phyloP scores from a whole-genome alignment of 2,888 invertebrate genomes.

The Entomobrya proxima region DNA sequence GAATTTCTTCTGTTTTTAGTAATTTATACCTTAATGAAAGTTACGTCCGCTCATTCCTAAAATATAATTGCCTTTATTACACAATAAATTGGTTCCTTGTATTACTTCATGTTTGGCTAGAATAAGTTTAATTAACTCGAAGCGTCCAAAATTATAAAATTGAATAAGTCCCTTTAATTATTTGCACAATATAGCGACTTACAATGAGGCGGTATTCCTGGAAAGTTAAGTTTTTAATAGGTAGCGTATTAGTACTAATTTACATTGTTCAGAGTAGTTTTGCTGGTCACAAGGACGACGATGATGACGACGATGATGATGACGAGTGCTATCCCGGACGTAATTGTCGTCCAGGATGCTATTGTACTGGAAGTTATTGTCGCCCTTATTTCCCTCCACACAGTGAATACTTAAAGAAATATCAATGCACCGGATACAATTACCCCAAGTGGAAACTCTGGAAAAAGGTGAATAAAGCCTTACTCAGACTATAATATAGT shows the following conservation, averaged over 20 bases:
- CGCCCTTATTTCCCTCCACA: slow-evolving; percentile 34
- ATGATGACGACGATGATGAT: slow-evolving; percentile 33
- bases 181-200: not conserved
- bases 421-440: slow-evolving; percentile 10
- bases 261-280: not conserved
- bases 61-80: no score
- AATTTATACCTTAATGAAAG: no score
- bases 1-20: no score
- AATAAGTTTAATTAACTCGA: no score
- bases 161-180: no score
- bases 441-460: slow-evolving; percentile 37
- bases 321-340: slow-evolving; percentile 45
- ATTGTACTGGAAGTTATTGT: slow-evolving; percentile 29
- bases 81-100: no score
- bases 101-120: no score
- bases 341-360: slow-evolving; percentile 41
- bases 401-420: not conserved
- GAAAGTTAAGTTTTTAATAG: not conserved
- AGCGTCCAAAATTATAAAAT: no score
- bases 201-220: not conserved
- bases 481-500: not conserved
- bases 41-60: no score
- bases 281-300: slow-evolving; percentile 19
- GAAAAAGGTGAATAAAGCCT: not conserved
- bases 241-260: not conserved